Conservation (phyloP, 2,113 vertebrate genomes). For the Toxotes chatareus region DNA sequence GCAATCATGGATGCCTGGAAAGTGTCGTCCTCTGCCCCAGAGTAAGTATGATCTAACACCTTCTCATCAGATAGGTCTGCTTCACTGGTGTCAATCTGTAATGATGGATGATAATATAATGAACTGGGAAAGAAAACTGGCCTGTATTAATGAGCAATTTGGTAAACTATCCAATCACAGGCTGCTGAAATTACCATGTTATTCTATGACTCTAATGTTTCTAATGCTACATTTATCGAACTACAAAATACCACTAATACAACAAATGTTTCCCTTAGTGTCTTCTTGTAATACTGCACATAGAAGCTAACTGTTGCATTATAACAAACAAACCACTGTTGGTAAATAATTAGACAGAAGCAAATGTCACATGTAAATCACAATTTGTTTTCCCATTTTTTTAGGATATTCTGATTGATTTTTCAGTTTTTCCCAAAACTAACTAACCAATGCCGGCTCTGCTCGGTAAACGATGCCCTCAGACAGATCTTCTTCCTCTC, state of each 20-base stretch:
- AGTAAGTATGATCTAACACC: conserved; percentile 83
- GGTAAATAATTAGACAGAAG: not conserved
- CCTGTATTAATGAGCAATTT: not conserved
- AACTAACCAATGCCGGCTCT: conserved; percentile 94
- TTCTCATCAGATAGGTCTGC: conserved; percentile 87
- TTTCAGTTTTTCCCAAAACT: conserved; percentile 55
- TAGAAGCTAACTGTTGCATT: not conserved
- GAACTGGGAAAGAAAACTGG: not conserved
- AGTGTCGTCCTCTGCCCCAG: conserved; percentile 83
- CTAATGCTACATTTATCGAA: not conserved
- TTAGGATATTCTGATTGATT: conserved; percentile 48
- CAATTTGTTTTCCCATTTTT: conserved; percentile 9
- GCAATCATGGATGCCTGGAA: conserved; percentile 89
- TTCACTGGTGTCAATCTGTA: conserved; percentile 91
- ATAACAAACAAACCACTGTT: conserved; percentile 16
- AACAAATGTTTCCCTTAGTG: not conserved
- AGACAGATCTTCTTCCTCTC: conserved; percentile 86
- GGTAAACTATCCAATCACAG: conserved; percentile 22
- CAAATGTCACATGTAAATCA: conserved; percentile 27
- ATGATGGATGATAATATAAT: conserved; percentile 57
- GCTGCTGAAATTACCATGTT: not conserved
- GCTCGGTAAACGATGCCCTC: conserved; percentile 91
- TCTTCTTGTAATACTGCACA: not conserved
- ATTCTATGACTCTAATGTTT: not conserved
- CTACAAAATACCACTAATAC: not conserved